Conservation (phyloP, 2,888 invertebrate species). For the Blastobasis adustella region DNA sequence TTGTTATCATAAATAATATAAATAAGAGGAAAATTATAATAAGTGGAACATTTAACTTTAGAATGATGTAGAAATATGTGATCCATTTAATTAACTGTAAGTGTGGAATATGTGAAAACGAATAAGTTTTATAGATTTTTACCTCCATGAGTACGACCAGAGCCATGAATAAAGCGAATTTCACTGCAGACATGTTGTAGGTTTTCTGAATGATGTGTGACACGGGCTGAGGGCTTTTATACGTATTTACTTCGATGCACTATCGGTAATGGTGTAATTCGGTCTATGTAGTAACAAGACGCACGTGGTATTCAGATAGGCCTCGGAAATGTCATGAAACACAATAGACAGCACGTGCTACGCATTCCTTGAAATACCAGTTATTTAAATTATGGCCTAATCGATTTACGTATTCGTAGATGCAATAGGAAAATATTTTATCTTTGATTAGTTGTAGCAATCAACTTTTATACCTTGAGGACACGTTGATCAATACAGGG, state of each 20-base stretch:
- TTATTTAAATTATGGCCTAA: no score
- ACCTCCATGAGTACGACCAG: slow-evolving; percentile 33
- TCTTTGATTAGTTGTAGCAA: no score
- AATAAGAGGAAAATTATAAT: no score
- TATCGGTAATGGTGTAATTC: slow-evolving; percentile 18
- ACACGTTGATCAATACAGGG: no score
- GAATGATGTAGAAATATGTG: slow-evolving; percentile 8
- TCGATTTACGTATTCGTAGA: no score
- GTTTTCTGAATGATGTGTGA: slow-evolving; percentile 11
- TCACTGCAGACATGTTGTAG: slow-evolving; percentile 31
- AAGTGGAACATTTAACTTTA: neutral
- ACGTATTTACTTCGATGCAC: slow-evolving; percentile 3
- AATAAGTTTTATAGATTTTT: slow-evolving; percentile 10
- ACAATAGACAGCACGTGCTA: no score
- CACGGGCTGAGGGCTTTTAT: slow-evolving; percentile 17
- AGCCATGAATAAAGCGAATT: slow-evolving; percentile 28
- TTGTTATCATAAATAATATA: no score
- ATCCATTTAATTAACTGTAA: slow-evolving; percentile 1
- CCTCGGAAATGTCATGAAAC: neutral
- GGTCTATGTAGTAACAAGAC: slow-evolving; percentile 23
- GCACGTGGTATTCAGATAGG: slow-evolving; percentile 21
- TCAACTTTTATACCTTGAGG: no score
- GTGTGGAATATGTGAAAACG: neutral
- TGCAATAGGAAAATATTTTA: no score
- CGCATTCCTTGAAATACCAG: no score